phyloP scores from a whole-genome alignment of 2,797 vertebrate species.

The Threskiornis aethiopicus region DNA sequence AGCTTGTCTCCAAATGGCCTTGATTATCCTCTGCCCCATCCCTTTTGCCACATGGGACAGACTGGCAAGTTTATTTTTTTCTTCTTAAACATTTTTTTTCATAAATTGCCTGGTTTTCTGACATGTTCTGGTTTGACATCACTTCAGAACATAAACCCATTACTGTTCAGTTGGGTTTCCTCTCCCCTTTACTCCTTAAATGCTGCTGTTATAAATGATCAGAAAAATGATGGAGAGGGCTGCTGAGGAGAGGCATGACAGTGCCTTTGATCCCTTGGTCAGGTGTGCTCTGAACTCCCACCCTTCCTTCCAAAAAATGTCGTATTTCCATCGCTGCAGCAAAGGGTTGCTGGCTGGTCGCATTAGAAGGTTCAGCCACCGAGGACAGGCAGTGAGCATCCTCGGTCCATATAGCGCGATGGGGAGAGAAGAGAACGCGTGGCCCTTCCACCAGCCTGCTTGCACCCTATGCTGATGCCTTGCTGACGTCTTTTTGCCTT shows the following conservation, averaged over 20 bases:
- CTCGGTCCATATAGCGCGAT: fast-evolving
- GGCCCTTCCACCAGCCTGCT: neutral
- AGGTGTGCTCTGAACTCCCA: neutral
- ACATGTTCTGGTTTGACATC: neutral
- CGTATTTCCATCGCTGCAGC: neutral
- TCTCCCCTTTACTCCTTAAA: neutral
- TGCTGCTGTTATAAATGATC: neutral
- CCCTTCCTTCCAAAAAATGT: neutral
- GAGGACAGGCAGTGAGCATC: neutral
- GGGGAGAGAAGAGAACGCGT: fast-evolving
- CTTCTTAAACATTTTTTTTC: neutral
- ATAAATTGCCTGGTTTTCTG: neutral
- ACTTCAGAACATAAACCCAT: neutral
- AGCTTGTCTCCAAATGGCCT: neutral
- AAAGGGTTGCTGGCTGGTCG: fast-evolving
- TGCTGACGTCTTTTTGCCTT: neutral
- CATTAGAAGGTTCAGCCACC: neutral
- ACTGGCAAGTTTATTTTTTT: neutral
- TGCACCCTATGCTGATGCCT: neutral
- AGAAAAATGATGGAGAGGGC: neutral
- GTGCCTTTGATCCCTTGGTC: neutral
- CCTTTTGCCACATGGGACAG: neutral
- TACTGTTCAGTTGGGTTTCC: neutral
- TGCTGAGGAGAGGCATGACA: neutral
- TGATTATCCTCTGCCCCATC: neutral